A percentile compares a stretch with the other conserved stretches of the same genome.
Conservation (phyloP, 2,888 invertebrate species). For the Acrocera orbiculus region DNA sequence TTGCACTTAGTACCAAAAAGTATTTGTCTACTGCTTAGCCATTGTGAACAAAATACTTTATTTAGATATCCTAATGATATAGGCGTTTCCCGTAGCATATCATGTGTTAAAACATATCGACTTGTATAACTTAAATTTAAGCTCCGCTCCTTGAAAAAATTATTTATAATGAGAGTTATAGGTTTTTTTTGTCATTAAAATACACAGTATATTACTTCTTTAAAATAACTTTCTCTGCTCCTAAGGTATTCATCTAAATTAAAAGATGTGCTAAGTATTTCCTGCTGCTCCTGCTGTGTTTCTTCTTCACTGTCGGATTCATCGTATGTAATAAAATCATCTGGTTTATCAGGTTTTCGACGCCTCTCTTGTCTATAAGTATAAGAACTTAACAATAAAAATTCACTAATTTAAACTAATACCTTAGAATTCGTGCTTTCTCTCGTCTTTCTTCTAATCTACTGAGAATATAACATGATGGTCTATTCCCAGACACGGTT, state of each 20-base stretch:
- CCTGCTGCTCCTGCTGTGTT: slow-evolving; percentile 51
- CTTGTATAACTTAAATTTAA: slow-evolving; percentile 67
- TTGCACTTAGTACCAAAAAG: slow-evolving; percentile 96
- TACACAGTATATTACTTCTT: slow-evolving; percentile 36
- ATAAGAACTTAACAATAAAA: too few species aligned
- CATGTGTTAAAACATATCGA: slow-evolving; percentile 73
- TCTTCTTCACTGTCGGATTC: slow-evolving; percentile 78
- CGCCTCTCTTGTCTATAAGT: slow-evolving; percentile 51
- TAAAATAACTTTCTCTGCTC: slow-evolving; percentile 54
- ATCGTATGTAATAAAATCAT: slow-evolving; percentile 79
- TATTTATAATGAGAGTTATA: slow-evolving; percentile 1
- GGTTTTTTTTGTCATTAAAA: not conserved
- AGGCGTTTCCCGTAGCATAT: slow-evolving; percentile 72
- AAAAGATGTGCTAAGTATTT: slow-evolving; percentile 58
- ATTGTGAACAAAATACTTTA: slow-evolving; percentile 89
- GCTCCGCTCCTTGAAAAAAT: slow-evolving; percentile 32
- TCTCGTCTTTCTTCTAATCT: slow-evolving; percentile 58
- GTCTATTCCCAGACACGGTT: slow-evolving; percentile 54
- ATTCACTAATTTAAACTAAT: not conserved
- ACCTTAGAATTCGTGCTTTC: slow-evolving; percentile 33
- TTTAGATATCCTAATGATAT: slow-evolving; percentile 72
- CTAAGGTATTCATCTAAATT: slow-evolving; percentile 74
- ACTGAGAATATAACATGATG: slow-evolving; percentile 54
- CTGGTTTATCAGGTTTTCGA: slow-evolving; percentile 70
- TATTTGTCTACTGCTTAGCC: slow-evolving; percentile 87